Evolutionary conservation across 1,140 invertebrate species (phyloP).

Genomic region (Camponotus floridanus): DNA sequence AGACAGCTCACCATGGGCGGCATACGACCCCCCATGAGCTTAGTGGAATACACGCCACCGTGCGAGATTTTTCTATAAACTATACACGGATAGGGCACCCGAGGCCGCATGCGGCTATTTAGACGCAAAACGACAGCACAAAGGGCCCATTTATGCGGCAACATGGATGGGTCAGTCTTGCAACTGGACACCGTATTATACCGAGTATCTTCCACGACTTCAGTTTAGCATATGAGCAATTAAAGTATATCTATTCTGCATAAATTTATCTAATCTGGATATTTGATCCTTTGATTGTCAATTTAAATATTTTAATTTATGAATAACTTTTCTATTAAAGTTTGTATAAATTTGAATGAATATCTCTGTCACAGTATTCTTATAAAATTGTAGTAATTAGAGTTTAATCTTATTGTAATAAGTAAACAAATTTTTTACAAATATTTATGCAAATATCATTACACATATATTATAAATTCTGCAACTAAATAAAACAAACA

Average conservation of each 20-base stretch:
- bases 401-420: no score
- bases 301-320: background rate
- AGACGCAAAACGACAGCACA: conserved; percentile 76
- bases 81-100: conserved; percentile 66
- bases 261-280: background rate
- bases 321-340: background rate
- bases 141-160: conserved; percentile 82
- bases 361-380: background rate
- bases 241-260: conserved; percentile 32
- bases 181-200: conserved; percentile 67
- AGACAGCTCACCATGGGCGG: conserved; percentile 72
- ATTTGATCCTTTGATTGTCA: background rate
- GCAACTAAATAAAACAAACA: background rate
- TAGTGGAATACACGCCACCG: conserved; percentile 55
- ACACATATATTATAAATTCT: no score
- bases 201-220: conserved; percentile 23
- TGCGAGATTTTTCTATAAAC: conserved; percentile 76
- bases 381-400: background rate
- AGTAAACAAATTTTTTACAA: background rate
- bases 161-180: conserved; percentile 52
- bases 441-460: background rate
- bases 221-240: conserved; percentile 23
- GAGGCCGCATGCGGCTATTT: conserved; percentile 73
- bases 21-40: conserved; percentile 74
- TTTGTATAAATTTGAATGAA: background rate